These are phyloP conservation scores for Leuciscus waleckii DNA, from an alignment of 2,797 vertebrate genomes.

Conservation along the genomic window DNA sequence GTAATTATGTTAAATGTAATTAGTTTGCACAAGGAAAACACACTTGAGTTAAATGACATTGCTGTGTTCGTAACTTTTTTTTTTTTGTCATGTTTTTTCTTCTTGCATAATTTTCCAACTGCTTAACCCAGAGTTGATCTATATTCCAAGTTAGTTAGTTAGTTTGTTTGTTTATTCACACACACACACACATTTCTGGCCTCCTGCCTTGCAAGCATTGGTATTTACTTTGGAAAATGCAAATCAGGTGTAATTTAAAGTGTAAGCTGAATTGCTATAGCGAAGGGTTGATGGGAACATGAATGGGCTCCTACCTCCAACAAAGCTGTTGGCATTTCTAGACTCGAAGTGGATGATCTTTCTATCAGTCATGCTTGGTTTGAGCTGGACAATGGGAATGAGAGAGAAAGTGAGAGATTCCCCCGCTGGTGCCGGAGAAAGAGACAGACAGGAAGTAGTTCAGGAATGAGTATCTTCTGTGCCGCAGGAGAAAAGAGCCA, in stretches of 20 bases:
- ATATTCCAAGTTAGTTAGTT: neutral
- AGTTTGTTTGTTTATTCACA: neutral
- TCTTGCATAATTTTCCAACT: neutral
- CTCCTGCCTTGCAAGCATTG: neutral
- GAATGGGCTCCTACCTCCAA: constrained; percentile 65
- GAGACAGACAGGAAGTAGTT: constrained; percentile 57
- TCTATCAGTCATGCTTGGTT: constrained; percentile 65
- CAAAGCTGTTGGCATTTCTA: constrained; percentile 67
- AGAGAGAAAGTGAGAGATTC: constrained; percentile 41
- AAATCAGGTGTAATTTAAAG: constrained; percentile 23
- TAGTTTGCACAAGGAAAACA: neutral
- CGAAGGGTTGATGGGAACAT: constrained; percentile 36
- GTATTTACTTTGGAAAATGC: constrained; percentile 16
- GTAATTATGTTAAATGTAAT: constrained; percentile 22
- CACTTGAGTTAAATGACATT: neutral
- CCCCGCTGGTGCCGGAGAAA: constrained; percentile 48
- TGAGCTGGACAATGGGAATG: constrained; percentile 59
- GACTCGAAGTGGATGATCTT: constrained; percentile 59
- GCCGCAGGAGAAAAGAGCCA: constrained; percentile 57
- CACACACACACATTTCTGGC: too few species aligned
- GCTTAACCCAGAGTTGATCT: neutral
- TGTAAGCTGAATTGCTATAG: neutral
- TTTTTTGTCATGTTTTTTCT: neutral
- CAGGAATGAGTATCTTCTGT: constrained; percentile 58
- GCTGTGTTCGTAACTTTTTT: neutral